Conservation (phyloP, 2,797 vertebrate species). For the Thripadectes ignobilis region DNA sequence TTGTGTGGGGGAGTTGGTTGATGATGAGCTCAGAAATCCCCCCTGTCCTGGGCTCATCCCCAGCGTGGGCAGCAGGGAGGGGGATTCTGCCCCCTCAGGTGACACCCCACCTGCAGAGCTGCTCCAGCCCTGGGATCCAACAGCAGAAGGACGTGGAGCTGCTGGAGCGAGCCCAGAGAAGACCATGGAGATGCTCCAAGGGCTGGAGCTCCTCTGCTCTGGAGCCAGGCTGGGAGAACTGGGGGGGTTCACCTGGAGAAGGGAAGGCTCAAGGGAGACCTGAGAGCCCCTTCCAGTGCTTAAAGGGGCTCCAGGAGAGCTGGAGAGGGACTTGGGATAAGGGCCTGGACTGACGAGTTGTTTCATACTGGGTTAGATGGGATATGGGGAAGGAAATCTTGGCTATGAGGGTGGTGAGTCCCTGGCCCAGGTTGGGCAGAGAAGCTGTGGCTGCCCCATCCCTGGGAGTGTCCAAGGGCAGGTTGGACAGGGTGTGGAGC, state of each 20-base stretch:
- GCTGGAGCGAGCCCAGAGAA: neutral
- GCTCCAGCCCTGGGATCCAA: neutral
- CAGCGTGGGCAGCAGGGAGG: neutral
- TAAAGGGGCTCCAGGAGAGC: neutral
- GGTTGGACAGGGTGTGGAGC: neutral
- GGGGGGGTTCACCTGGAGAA: neutral
- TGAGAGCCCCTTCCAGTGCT: neutral
- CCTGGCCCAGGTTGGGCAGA: neutral
- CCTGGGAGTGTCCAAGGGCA: neutral
- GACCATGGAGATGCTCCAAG: fast-evolving
- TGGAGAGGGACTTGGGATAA: neutral
- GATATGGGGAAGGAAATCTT: neutral
- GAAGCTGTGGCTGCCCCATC: neutral
- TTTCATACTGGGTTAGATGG: neutral
- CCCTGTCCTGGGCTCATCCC: neutral
- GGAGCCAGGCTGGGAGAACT: neutral
- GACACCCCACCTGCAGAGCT: neutral
- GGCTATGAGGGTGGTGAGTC: fast-evolving
- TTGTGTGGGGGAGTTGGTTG: neutral
- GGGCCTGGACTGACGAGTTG: neutral
- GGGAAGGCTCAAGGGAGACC: fast-evolving
- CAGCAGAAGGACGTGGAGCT: fast-evolving
- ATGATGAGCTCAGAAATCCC: neutral
- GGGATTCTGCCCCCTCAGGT: neutral
- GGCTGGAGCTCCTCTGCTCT: neutral